Evolutionary conservation across 1,140 invertebrate species (phyloP).

Genomic region (Zophobas atratus): DNA sequence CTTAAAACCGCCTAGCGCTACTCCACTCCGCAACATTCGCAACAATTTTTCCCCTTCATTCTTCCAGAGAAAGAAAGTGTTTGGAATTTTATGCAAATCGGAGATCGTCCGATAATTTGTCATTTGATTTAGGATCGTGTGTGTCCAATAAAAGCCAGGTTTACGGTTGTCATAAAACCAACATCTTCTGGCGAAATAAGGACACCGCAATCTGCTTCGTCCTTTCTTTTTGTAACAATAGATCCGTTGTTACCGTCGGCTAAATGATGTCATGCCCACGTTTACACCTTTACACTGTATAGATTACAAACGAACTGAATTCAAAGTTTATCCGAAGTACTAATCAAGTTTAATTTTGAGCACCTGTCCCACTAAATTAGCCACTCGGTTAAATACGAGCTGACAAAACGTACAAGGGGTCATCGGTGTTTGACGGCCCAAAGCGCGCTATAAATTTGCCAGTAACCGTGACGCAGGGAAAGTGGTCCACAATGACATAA

Average conservation of each 20-base stretch:
- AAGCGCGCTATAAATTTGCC: neutral
- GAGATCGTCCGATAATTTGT: constrained; percentile 1
- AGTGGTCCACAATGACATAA: constrained; percentile 9
- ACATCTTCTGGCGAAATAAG: neutral
- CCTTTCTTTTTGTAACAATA: constrained; percentile 6
- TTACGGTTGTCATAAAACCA: neutral
- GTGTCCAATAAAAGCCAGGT: neutral
- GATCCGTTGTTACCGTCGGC: neutral
- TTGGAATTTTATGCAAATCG: constrained; percentile 23
- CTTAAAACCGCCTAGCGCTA: constrained; percentile 61
- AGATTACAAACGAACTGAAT: neutral
- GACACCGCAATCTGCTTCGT: neutral
- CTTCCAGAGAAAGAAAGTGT: neutral
- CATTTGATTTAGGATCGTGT: constrained; percentile 1
- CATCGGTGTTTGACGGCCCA: neutral
- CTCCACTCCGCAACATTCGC: constrained; percentile 42
- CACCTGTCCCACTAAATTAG: neutral
- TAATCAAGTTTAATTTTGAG: neutral
- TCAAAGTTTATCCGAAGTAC: neutral
- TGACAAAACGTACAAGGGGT: neutral
- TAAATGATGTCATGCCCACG: constrained; percentile 1
- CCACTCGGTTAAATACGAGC: neutral
- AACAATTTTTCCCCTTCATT: constrained; percentile 2
- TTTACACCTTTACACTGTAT: neutral
- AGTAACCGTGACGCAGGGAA: constrained; percentile 4